phyloP scores from a whole-genome alignment of 2,888 invertebrate species.

The Drosophila mercatorum region DNA sequence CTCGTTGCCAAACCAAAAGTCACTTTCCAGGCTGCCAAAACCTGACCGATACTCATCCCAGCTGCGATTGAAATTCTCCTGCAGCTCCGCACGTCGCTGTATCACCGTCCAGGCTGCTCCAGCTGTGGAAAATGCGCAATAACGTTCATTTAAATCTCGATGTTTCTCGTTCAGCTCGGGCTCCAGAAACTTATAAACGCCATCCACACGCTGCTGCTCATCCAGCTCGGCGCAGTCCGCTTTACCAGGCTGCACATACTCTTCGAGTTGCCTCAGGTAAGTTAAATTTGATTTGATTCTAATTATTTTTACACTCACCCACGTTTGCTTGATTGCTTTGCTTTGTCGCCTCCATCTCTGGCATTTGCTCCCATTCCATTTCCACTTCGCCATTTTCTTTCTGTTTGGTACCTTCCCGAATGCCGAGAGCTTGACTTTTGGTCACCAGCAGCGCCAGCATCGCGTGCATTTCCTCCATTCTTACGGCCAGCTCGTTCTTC shows the following conservation, averaged over 20 bases:
- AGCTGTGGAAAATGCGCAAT: constrained; percentile 85
- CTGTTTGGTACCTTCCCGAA: neutral
- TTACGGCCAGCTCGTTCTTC: constrained; percentile 50
- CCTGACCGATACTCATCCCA: constrained; percentile 87
- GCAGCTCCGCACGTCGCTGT: constrained; percentile 84
- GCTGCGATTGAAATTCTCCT: constrained; percentile 86
- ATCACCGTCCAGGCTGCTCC: constrained; percentile 87
- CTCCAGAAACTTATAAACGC: constrained; percentile 83
- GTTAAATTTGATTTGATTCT: constrained; percentile 8
- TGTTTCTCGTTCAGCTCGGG: constrained; percentile 77
- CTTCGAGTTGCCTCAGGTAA: constrained; percentile 54
- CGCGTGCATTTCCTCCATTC: constrained; percentile 79
- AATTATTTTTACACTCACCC: constrained; percentile 23
- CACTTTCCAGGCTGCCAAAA: constrained; percentile 86
- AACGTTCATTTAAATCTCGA: constrained; percentile 85
- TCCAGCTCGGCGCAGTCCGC: constrained; percentile 84
- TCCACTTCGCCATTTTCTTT: constrained; percentile 38
- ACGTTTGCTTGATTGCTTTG: constrained; percentile 10
- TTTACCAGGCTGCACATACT: constrained; percentile 77
- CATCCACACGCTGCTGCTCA: constrained; percentile 76
- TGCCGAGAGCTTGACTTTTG: constrained; percentile 36
- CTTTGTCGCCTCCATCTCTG: neutral
- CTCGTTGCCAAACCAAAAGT: constrained; percentile 88
- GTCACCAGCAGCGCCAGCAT: constrained; percentile 79
- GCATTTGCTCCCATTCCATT: constrained; percentile 1